Percentiles rank a stretch among this genome's conserved stretches.
phyloP scores from a whole-genome alignment of 2,113 vertebrate genomes.

The Coreoperca whiteheadi region DNA sequence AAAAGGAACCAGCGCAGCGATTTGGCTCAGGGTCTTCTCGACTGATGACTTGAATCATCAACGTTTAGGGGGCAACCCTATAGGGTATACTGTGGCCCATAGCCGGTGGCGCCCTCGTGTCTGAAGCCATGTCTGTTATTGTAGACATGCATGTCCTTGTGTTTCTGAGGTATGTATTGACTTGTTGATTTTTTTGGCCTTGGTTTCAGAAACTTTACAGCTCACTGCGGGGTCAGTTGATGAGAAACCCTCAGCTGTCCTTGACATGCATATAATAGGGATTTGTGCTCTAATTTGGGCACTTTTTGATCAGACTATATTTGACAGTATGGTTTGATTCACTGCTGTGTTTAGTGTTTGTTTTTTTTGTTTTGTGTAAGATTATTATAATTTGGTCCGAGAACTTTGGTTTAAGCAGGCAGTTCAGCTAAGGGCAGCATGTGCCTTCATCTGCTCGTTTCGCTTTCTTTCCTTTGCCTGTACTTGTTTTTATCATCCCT shows the following conservation, averaged over 20 bases:
- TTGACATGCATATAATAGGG: not conserved
- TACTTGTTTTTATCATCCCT: not conserved
- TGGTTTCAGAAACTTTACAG: not conserved
- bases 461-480: not conserved
- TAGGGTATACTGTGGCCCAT: no score
- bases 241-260: not conserved
- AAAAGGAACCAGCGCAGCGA: not conserved
- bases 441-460: not conserved
- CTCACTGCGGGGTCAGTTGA: not conserved
- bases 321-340: not conserved
- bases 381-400: not conserved
- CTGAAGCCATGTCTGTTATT: not conserved
- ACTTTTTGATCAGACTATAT: not conserved
- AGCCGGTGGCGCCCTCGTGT: not conserved
- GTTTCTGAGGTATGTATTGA: not conserved
- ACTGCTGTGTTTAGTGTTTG: not conserved
- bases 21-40: not conserved
- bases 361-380: not conserved
- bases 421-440: not conserved
- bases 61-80: not conserved
- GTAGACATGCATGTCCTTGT: not conserved
- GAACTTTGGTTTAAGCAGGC: not conserved
- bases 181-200: not conserved
- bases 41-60: not conserved
- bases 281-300: not conserved